A percentile compares a stretch with the other conserved stretches of the same genome.
Conservation (phyloP, 2,888 invertebrate species). For the Strigamia crassipes region DNA sequence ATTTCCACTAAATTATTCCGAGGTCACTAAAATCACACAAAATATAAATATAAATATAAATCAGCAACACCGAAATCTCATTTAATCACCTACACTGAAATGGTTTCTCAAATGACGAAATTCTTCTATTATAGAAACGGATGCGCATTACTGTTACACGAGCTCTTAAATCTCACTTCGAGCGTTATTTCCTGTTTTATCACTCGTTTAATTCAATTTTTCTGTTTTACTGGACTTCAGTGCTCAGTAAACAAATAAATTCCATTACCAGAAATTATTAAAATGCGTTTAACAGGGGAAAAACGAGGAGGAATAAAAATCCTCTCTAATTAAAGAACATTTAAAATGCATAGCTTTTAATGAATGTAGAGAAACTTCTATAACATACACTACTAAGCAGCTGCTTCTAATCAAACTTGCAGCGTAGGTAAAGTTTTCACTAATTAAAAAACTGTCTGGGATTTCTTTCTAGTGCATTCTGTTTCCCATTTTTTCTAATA, state of each 20-base stretch:
- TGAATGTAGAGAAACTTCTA: slow-evolving; percentile 39
- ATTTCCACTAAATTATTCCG: too few species aligned
- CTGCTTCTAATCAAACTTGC: slow-evolving; percentile 40
- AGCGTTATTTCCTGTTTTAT: background rate
- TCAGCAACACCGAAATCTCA: too few species aligned
- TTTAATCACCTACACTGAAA: too few species aligned
- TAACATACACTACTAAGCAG: slow-evolving; percentile 31
- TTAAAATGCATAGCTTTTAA: slow-evolving; percentile 40
- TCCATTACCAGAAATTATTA: slow-evolving; percentile 13
- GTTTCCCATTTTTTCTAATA: slow-evolving; percentile 6
- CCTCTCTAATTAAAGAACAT: slow-evolving; percentile 23
- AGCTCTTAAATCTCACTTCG: background rate
- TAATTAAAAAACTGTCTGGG: slow-evolving; percentile 42
- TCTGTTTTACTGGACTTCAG: background rate
- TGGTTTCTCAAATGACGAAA: too few species aligned
- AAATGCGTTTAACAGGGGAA: background rate
- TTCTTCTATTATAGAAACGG: too few species aligned
- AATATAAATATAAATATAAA: too few species aligned
- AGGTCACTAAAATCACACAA: too few species aligned
- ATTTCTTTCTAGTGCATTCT: slow-evolving; percentile 25
- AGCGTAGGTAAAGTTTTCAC: slow-evolving; percentile 22
- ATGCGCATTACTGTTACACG: background rate
- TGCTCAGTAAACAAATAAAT: background rate
- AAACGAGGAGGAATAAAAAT: background rate
- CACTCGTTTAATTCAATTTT: slow-evolving; percentile 16